Evolutionary conservation across 2,113 vertebrate genomes (phyloP).

Genomic region (Bostrychus sinensis): DNA sequence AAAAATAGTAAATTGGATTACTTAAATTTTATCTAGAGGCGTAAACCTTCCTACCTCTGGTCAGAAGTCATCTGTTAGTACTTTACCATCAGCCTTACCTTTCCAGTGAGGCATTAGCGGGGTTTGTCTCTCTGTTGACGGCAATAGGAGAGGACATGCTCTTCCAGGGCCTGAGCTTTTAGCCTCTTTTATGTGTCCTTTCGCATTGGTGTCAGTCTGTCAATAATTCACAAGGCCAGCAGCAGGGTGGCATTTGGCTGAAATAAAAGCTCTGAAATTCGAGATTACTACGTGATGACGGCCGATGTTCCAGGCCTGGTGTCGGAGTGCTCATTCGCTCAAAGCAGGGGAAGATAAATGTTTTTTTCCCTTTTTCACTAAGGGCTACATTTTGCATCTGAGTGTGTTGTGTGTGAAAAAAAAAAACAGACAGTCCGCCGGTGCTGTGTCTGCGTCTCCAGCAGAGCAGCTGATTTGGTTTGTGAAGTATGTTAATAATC

Average conservation of each 20-base stretch:
- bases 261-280: conserved; percentile 80
- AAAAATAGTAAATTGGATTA: too few species aligned
- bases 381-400: conserved; percentile 62
- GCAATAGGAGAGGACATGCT: conserved; percentile 73
- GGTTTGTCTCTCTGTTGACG: conserved; percentile 59
- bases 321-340: conserved; percentile 69
- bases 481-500: conserved; percentile 89
- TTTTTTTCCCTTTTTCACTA: conserved; percentile 61
- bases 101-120: conserved; percentile 55
- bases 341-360: conserved; percentile 71
- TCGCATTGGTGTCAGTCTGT: conserved; percentile 78
- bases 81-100: conserved; percentile 50
- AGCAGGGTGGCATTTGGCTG: conserved; percentile 74
- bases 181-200: conserved; percentile 78
- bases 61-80: conserved; percentile 62
- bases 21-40: too few species aligned
- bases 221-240: conserved; percentile 81
- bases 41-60: conserved; percentile 34
- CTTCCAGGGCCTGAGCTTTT: conserved; percentile 71
- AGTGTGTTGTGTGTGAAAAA: conserved; percentile 31
- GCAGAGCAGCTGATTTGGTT: conserved; percentile 83
- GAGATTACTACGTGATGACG: conserved; percentile 78
- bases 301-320: conserved; percentile 70
- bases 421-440: conserved; percentile 61
- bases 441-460: conserved; percentile 75